Evolutionary conservation across 2,888 invertebrate species (phyloP), one percentile per base, ranked within the genome.

Genomic region (Trilocha varians): DNA sequence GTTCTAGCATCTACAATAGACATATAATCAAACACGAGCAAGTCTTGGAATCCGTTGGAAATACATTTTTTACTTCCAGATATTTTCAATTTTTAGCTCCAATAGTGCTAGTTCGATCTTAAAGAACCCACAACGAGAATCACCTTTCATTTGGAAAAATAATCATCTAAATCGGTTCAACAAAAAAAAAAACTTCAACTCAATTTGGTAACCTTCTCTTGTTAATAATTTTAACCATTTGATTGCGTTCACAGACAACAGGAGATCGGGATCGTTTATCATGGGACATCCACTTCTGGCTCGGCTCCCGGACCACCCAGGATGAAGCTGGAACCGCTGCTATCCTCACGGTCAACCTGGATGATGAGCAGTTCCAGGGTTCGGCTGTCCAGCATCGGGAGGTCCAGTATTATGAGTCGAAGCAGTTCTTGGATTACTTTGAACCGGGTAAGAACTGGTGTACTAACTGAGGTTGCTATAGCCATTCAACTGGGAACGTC

Each of bases 281-380:
- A 11, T 95, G 94, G 92, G 92, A 96, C 70, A 88, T 95, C 46
- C 95, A 96, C 77, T 96, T 94, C 82, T 96, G 96, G 96, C 79
- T 96, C 17, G 96, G 96, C 4, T 87, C 88, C 16, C 87, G 91
- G 56, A 93, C 94, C 0, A 89, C 91, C 9, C 91, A 91, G 67
- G 93, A 93, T 67, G 93, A 93, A 70, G 87, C 91, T 0, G 93
- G 93, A 0, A 79, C 92, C 1, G 93, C 92, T 0, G 93, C 93
- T 37, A 91, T 92, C 48, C 73, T 91, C 47, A 89, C 94, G 0
- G 93, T 97, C 4, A 94, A 95, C 68, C 75, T 97, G 52, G 96
- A 97, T 59, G 94, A 96, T 49, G 57, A 65, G 16, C 87, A 89
- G 53, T 88, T 97, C 46, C 90, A 93, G 13, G 97, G 96, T 0